A percentile compares a stretch with the other conserved stretches of the same genome.
Conservation (phyloP, 2,113 vertebrate species). For the Salvelinus fontinalis region DNA sequence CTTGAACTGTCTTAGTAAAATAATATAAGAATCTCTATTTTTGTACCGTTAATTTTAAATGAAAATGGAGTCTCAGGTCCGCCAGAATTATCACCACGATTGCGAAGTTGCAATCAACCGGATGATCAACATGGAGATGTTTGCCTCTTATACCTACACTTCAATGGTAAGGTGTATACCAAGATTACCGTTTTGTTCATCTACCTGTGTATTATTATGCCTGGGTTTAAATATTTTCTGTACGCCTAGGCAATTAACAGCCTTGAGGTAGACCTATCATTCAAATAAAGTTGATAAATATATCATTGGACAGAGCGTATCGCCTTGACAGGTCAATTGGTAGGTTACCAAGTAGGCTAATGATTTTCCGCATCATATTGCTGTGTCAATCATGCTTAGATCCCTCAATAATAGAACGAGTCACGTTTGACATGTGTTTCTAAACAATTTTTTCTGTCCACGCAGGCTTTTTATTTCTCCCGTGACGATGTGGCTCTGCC, state of each 20-base stretch:
- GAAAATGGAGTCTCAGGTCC: constrained; percentile 76
- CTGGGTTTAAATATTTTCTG: too few relatives aligned
- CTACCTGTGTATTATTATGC: too few relatives aligned
- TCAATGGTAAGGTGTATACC: constrained; percentile 72
- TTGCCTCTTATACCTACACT: constrained; percentile 80
- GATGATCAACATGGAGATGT: constrained; percentile 70
- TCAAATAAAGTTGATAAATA: too few relatives aligned
- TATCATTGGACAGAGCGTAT: too few relatives aligned
- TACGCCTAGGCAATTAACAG: too few relatives aligned
- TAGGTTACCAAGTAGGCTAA: too few relatives aligned
- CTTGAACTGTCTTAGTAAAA: constrained; percentile 23
- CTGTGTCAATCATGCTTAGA: too few relatives aligned
- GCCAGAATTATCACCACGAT: constrained; percentile 84
- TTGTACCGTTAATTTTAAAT: constrained; percentile 49
- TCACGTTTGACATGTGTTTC: not conserved
- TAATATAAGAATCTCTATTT: constrained; percentile 17
- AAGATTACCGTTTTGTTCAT: too few relatives aligned
- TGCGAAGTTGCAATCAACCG: constrained; percentile 71
- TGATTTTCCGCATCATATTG: too few relatives aligned
- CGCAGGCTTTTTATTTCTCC: constrained; percentile 79
- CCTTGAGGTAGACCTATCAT: too few relatives aligned
- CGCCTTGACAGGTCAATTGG: too few relatives aligned
- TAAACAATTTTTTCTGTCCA: not conserved
- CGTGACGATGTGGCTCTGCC: constrained; percentile 84
- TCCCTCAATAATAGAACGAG: not conserved